Evolutionary conservation across 2,797 vertebrate species (phyloP).

Genomic region (Trematomus bernacchii): DNA sequence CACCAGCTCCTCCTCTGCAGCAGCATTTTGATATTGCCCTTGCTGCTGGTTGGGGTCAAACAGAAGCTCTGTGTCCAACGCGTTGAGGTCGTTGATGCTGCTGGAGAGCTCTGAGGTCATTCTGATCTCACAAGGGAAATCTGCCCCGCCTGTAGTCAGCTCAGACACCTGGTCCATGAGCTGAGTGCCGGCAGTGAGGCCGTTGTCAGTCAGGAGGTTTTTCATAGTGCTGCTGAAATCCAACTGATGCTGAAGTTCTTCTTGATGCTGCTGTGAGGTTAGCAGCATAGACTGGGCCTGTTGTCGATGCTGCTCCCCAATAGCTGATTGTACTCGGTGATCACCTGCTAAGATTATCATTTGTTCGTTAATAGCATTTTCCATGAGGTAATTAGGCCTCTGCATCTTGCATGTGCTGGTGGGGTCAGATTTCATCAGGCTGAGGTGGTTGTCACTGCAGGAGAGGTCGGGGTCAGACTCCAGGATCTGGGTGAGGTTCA

Average conservation of each 20-base stretch:
- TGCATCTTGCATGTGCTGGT: conserved; percentile 88
- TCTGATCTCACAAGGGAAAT: conserved; percentile 93
- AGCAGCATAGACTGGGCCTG: conserved; percentile 66
- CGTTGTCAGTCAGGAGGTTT: conserved; percentile 89
- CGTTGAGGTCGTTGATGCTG: conserved; percentile 96
- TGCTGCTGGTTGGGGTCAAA: conserved; percentile 97
- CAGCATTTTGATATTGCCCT: conserved; percentile 92
- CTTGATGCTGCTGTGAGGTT: conserved; percentile 62
- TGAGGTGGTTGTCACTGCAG: conserved; percentile 88
- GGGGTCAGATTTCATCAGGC: conserved; percentile 88
- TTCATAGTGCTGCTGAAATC: conserved; percentile 93
- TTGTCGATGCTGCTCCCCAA: conserved; percentile 77
- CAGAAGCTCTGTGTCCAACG: conserved; percentile 95
- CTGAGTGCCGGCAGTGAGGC: conserved; percentile 87
- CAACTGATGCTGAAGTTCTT: conserved; percentile 82
- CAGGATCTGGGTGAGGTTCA: conserved; percentile 99
- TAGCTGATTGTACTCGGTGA: conserved; percentile 84
- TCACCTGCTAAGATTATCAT: conserved; percentile 89
- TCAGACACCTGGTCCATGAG: conserved; percentile 91
- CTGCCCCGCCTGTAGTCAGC: conserved; percentile 84
- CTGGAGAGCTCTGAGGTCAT: conserved; percentile 95
- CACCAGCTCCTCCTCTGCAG: conserved; percentile 94
- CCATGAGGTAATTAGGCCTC: conserved; percentile 92
- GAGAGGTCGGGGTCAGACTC: conserved; percentile 89
- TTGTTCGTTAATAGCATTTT: conserved; percentile 90